Evolutionary conservation across 2,113 vertebrate genomes (phyloP).

Genomic region (Cheilinus undulatus): DNA sequence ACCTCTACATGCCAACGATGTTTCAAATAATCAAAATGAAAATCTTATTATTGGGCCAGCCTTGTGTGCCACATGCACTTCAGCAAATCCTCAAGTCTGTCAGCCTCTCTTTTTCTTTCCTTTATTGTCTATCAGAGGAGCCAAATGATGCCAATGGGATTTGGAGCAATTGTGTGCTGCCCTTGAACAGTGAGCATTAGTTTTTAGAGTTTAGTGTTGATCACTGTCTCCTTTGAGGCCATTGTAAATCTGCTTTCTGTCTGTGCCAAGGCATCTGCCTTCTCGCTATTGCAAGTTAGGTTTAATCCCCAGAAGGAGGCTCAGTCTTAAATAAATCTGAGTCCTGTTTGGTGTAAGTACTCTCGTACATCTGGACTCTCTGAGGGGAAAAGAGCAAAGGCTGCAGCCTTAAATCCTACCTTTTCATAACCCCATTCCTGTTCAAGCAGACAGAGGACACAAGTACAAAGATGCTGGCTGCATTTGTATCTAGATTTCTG

Average conservation of each 20-base stretch:
- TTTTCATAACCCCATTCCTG: slow-evolving; percentile 30
- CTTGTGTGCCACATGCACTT: slow-evolving; percentile 63
- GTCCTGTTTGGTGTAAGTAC: slow-evolving; percentile 37
- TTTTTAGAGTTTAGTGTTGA: slow-evolving; percentile 42
- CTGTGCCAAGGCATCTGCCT: slow-evolving; percentile 48
- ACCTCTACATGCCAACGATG: slow-evolving; percentile 56
- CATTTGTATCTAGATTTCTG: slow-evolving; percentile 47
- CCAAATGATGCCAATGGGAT: slow-evolving; percentile 47
- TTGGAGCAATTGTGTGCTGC: slow-evolving; percentile 34
- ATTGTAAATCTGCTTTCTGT: slow-evolving; percentile 46
- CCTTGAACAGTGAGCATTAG: slow-evolving; percentile 53
- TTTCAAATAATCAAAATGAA: slow-evolving; percentile 81
- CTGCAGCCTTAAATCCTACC: slow-evolving; percentile 33
- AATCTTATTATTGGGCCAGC: slow-evolving; percentile 79
- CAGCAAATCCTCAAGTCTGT: slow-evolving; percentile 42
- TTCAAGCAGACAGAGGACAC: slow-evolving; percentile 6
- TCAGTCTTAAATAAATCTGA: slow-evolving; percentile 40
- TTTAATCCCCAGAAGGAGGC: slow-evolving; percentile 49
- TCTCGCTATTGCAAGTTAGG: slow-evolving; percentile 40
- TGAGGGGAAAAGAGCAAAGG: slow-evolving; percentile 36
- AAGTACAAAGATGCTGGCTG: slow-evolving; percentile 13
- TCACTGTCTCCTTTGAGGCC: slow-evolving; percentile 48
- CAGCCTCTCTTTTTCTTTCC: slow-evolving; percentile 32
- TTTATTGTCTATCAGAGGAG: slow-evolving; percentile 39
- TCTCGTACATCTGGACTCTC: slow-evolving; percentile 49